Conservation (phyloP, 1,140 invertebrate genomes). For the Mesaphorura yosii region DNA sequence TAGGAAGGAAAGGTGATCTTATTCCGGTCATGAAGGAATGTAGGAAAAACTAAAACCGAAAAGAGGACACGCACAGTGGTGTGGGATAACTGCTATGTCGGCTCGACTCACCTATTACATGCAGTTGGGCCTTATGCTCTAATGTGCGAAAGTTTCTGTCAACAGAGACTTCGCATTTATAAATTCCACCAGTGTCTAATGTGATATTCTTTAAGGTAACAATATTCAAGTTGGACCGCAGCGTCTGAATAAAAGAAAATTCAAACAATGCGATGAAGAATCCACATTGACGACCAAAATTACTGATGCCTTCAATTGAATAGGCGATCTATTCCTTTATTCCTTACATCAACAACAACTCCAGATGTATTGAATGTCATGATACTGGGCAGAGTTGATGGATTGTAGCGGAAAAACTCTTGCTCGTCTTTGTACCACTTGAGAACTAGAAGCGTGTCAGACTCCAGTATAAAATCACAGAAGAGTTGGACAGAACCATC, state of each 20-base stretch:
- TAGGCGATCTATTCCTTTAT: background rate
- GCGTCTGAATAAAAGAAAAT: background rate
- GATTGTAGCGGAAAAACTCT: slow-evolving; percentile 14
- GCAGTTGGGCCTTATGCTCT: background rate
- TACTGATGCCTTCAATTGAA: background rate
- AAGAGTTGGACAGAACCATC: slow-evolving; percentile 4
- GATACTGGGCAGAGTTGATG: background rate
- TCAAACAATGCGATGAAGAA: background rate
- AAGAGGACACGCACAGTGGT: no score
- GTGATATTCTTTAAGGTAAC: slow-evolving; percentile 51
- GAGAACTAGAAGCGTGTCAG: slow-evolving; percentile 14
- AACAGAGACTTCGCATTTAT: slow-evolving; percentile 63
- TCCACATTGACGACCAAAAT: background rate
- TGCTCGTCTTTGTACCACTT: slow-evolving; percentile 15
- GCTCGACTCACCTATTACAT: background rate
- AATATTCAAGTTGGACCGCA: slow-evolving; percentile 22
- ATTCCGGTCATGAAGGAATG: no score
- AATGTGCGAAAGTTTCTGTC: slow-evolving; percentile 39
- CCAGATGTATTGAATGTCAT: slow-evolving; percentile 7
- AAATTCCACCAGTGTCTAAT: slow-evolving; percentile 52
- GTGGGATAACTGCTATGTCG: background rate
- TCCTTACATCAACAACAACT: slow-evolving; percentile 15
- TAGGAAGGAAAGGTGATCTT: background rate
- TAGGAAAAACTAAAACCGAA: no score
- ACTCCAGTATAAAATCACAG: slow-evolving; percentile 14